Evolutionary conservation across 2,888 invertebrate genomes (phyloP).

Genomic region (Tanypteryx hageni): DNA sequence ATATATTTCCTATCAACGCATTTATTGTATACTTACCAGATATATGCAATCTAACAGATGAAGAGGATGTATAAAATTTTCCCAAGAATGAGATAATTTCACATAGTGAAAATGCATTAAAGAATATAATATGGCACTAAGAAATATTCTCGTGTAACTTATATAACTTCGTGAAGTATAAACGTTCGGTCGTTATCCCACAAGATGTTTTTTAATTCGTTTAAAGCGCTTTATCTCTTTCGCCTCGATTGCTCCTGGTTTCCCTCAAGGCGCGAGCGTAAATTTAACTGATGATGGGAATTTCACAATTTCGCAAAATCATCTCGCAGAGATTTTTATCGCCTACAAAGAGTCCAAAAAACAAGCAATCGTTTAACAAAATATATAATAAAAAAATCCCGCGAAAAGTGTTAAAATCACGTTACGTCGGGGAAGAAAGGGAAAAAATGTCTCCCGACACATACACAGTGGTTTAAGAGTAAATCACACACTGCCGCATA

Average conservation of each 20-base stretch:
- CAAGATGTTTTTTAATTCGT: not conserved
- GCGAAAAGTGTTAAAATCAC: conserved; percentile 36
- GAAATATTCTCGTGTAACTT: no score
- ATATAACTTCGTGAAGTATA: no score
- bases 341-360: not conserved
- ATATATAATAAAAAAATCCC: not conserved
- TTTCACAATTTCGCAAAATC: conserved; percentile 24
- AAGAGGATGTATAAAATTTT: no score
- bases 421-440: not conserved
- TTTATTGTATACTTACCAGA: no score
- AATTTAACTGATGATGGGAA: not conserved
- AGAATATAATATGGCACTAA: no score
- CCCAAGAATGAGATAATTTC: no score
- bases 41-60: no score
- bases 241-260: not conserved
- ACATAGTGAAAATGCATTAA: no score
- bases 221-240: not conserved
- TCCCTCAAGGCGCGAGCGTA: not conserved
- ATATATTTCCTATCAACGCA: no score
- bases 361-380: not conserved
- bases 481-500: conserved; percentile 58
- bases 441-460: not conserved
- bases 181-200: no score
- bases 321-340: conserved; percentile 4
- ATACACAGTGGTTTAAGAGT: conserved; percentile 46